phyloP scores from a whole-genome alignment of 2,888 invertebrate species.

The Polymixis lichenea region DNA sequence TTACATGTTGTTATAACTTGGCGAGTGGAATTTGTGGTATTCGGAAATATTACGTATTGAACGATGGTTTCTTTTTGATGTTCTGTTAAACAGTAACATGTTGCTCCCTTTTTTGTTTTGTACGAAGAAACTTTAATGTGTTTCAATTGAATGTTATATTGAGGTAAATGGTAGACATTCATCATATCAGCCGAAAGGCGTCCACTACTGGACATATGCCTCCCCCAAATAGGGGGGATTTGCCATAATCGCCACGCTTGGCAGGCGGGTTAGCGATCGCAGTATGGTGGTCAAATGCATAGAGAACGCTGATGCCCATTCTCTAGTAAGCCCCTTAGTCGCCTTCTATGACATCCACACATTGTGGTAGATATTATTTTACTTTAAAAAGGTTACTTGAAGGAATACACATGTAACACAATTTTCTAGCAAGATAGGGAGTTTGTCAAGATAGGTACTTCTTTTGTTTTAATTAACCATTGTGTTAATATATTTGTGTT shows the following conservation, averaged over 20 bases:
- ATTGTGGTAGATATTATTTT: no score
- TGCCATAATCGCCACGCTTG: no score
- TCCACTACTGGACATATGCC: no score
- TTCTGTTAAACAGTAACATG: neutral
- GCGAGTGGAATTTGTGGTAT: conserved; percentile 21
- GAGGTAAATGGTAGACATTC: neutral
- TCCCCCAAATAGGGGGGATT: no score
- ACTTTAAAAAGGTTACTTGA: neutral
- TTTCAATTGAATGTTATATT: neutral
- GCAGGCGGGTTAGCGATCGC: no score
- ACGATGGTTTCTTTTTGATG: conserved; percentile 21
- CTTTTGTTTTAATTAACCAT: neutral
- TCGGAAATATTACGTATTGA: conserved; percentile 8
- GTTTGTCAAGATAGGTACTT: neutral
- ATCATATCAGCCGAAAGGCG: no score
- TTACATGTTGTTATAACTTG: conserved; percentile 28
- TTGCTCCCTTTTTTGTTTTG: neutral
- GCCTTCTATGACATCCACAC: no score
- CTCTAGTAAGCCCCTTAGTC: no score
- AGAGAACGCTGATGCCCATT: no score
- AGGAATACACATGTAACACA: neutral
- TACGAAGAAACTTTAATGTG: neutral
- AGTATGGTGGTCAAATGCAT: no score
- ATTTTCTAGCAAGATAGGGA: neutral
- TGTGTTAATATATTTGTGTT: neutral